phyloP scores from a whole-genome alignment of 2,113 vertebrate genomes.

The Forbesichthys papilliferus region DNA sequence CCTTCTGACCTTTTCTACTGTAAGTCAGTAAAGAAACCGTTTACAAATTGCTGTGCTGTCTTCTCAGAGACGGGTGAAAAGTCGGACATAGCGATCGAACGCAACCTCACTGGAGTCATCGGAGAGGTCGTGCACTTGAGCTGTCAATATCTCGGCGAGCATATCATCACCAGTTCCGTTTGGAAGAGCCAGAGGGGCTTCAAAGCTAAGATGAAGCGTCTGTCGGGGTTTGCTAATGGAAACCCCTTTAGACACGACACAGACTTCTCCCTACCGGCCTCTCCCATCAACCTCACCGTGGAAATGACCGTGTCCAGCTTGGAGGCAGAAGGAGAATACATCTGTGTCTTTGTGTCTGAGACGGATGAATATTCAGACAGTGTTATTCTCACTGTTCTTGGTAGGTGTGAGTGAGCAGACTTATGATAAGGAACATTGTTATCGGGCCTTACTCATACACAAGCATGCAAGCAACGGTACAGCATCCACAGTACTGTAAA shows the following conservation, averaged over 20 bases:
- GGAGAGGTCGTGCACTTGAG: conserved; percentile 63
- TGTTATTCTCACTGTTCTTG: conserved; percentile 56
- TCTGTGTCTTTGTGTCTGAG: conserved; percentile 55
- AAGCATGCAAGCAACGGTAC: background rate
- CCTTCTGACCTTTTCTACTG: conserved; percentile 32
- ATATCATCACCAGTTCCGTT: conserved; percentile 12
- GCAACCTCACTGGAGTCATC: conserved; percentile 57
- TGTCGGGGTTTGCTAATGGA: conserved; percentile 34
- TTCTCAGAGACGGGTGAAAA: conserved; percentile 16
- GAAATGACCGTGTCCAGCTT: conserved; percentile 50
- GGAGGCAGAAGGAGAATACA: conserved; percentile 67
- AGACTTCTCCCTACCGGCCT: conserved; percentile 48
- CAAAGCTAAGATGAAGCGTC: conserved; percentile 14
- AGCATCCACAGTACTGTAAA: background rate
- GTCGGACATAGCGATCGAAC: conserved; percentile 7
- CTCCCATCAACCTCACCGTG: conserved; percentile 70
- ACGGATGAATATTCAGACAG: background rate
- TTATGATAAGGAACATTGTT: background rate
- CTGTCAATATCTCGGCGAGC: conserved; percentile 57
- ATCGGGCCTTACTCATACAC: background rate
- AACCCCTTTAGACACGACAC: background rate
- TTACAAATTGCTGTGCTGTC: conserved; percentile 3
- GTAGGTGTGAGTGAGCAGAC: conserved; percentile 36
- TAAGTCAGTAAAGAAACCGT: background rate
- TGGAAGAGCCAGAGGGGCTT: conserved; percentile 51